A percentile compares a stretch with the other conserved stretches of the same genome.
Conservation (phyloP, 2,113 vertebrate genomes). For the Vimba vimba region DNA sequence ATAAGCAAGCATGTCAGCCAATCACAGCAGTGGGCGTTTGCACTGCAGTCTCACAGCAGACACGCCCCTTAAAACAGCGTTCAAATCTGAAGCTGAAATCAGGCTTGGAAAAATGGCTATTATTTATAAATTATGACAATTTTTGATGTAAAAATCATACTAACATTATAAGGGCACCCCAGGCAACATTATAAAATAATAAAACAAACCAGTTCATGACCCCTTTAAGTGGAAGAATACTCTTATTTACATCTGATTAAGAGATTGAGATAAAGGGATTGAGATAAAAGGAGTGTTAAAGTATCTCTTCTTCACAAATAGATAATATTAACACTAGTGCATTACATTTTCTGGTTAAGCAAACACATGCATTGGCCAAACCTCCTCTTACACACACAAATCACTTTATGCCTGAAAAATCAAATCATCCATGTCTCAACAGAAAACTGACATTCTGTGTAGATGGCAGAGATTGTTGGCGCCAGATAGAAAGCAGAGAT, state of each 20-base stretch:
- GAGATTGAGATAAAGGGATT: not conserved
- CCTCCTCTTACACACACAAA: not conserved
- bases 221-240: not conserved
- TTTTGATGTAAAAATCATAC: too few relatives aligned
- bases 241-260: constrained; percentile 11
- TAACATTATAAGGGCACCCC: too few relatives aligned
- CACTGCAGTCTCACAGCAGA: too few relatives aligned
- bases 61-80: too few relatives aligned
- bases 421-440: not conserved
- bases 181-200: too few relatives aligned
- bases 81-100: too few relatives aligned
- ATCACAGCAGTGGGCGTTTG: too few relatives aligned
- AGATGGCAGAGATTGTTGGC: constrained; percentile 20
- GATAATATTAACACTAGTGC: not conserved
- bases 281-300: not conserved
- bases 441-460: not conserved
- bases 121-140: too few relatives aligned
- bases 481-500: constrained; percentile 39
- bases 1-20: too few relatives aligned
- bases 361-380: not conserved
- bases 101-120: too few relatives aligned
- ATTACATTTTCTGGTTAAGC: not conserved
- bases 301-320: not conserved
- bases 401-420: not conserved
- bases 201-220: too few relatives aligned